A percentile compares a stretch with the other conserved stretches of the same genome.
These are phyloP conservation scores for Drosophila sordidula DNA, from an alignment of 2,888 invertebrate genomes.

Conservation along the genomic window DNA sequence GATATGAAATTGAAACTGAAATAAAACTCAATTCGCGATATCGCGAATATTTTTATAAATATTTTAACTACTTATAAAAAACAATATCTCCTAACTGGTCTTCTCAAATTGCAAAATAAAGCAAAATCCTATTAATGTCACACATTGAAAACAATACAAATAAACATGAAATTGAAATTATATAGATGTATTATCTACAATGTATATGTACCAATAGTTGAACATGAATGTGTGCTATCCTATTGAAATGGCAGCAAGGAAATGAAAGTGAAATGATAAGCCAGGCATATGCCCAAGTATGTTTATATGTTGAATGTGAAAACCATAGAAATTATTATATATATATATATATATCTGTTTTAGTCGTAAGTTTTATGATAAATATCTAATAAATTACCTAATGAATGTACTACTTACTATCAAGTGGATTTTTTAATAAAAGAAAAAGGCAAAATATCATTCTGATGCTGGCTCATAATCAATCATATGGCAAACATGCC, in stretches of 20 bases:
- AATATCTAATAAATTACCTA: slow-evolving; percentile 54
- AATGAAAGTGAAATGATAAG: slow-evolving; percentile 25
- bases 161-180: slow-evolving; percentile 39
- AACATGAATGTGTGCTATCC: slow-evolving; percentile 66
- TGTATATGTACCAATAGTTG: slow-evolving; percentile 37
- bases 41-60: slow-evolving; percentile 60
- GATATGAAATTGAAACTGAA: slow-evolving; percentile 33
- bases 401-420: slow-evolving; percentile 72
- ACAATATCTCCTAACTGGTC: slow-evolving; percentile 33
- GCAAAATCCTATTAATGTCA: slow-evolving; percentile 45
- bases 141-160: slow-evolving; percentile 27
- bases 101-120: slow-evolving; percentile 26
- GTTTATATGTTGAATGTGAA: slow-evolving; percentile 69
- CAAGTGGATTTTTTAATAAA: slow-evolving; percentile 67
- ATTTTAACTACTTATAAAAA: slow-evolving; percentile 41
- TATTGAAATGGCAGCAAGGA: slow-evolving; percentile 43
- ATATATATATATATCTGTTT: slow-evolving; percentile 61
- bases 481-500: slow-evolving; percentile 63
- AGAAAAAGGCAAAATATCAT: slow-evolving; percentile 42
- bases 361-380: slow-evolving; percentile 68
- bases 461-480: slow-evolving; percentile 7
- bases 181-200: slow-evolving; percentile 37
- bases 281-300: slow-evolving; percentile 40
- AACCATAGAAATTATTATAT: slow-evolving; percentile 74
- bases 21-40: slow-evolving; percentile 38